These are phyloP conservation scores for Pogonognathellus flavescens DNA, from an alignment of 1,140 invertebrate genomes.

Conservation along the genomic window DNA sequence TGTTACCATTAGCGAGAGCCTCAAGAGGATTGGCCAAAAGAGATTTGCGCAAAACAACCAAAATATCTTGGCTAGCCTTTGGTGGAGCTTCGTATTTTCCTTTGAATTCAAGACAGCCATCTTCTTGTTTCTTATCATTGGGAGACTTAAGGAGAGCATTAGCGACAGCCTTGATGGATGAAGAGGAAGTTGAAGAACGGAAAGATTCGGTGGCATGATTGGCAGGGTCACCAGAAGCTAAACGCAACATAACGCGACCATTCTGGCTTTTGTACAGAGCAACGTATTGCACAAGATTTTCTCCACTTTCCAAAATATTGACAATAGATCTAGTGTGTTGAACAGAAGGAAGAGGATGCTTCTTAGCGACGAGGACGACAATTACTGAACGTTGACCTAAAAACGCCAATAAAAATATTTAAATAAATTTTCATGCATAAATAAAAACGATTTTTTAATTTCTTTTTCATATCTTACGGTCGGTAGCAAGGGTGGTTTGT, in stretches of 20 bases:
- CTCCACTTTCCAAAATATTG: slow-evolving; percentile 52
- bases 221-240: slow-evolving; percentile 55
- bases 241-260: slow-evolving; percentile 50
- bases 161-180: slow-evolving; percentile 53
- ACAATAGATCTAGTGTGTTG: slow-evolving; percentile 5
- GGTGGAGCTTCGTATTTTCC: slow-evolving; percentile 46
- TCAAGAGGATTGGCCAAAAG: slow-evolving; percentile 56
- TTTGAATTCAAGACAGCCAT: slow-evolving; percentile 57
- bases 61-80: slow-evolving; percentile 52
- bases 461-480: not conserved
- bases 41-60: slow-evolving; percentile 58
- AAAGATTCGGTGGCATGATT: slow-evolving; percentile 60
- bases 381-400: slow-evolving; percentile 51
- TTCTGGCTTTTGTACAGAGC: slow-evolving; percentile 12
- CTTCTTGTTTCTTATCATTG: slow-evolving; percentile 47
- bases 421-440: not conserved
- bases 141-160: slow-evolving; percentile 54
- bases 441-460: not conserved
- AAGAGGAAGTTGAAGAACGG: slow-evolving; percentile 29
- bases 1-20: slow-evolving; percentile 47
- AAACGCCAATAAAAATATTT: not conserved
- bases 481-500: not conserved
- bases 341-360: slow-evolving; percentile 54
- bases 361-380: slow-evolving; percentile 62
- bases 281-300: slow-evolving; percentile 57